These are phyloP conservation scores for Lasius platythorax DNA, from an alignment of 2,888 invertebrate genomes.

Conservation along the genomic window DNA sequence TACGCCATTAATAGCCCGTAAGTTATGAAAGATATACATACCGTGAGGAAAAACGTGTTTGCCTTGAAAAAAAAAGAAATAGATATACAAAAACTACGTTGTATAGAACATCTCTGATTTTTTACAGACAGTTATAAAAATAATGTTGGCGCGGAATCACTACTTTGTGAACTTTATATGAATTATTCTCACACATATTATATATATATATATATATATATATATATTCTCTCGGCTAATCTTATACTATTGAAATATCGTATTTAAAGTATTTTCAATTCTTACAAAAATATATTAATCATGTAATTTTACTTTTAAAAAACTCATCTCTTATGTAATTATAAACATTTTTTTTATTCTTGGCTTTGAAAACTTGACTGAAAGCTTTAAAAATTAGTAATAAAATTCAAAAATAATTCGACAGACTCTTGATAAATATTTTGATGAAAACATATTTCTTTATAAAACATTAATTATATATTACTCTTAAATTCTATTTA, in stretches of 20 bases:
- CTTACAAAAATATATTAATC: background rate
- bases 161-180: background rate
- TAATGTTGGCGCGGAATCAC: background rate
- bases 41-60: constrained; percentile 13
- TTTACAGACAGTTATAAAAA: constrained; percentile 11
- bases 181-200: background rate
- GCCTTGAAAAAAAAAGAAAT: constrained; percentile 22
- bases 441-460: background rate
- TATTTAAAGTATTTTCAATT: background rate
- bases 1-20: constrained; percentile 22
- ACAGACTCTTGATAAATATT: background rate
- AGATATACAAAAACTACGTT: background rate
- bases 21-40: constrained; percentile 24
- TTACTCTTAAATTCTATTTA: background rate
- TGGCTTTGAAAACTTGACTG: background rate
- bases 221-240: background rate
- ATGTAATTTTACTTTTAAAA: background rate
- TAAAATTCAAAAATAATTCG: background rate
- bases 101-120: constrained; percentile 16
- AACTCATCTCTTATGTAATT: background rate
- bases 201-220: background rate
- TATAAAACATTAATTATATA: background rate
- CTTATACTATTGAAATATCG: background rate
- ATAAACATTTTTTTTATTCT: background rate
- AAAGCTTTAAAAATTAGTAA: background rate